phyloP scores from a whole-genome alignment of 2,113 vertebrate genomes.

The Calidris pugnax region DNA sequence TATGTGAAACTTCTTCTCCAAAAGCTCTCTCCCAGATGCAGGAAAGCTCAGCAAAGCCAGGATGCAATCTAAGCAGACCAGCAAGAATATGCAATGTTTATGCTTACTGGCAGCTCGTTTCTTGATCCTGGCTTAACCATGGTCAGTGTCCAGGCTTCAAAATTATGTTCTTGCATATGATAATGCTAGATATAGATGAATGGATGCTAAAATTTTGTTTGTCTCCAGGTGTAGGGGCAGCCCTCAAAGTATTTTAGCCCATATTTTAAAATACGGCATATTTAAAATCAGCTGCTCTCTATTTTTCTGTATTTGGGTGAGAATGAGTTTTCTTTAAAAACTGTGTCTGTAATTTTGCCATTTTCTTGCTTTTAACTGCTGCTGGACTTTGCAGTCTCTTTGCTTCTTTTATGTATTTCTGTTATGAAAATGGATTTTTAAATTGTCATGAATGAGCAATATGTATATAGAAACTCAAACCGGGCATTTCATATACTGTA shows the following conservation, averaged over 20 bases:
- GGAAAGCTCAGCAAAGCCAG: background rate
- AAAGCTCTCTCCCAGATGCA: background rate
- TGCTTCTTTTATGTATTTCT: background rate
- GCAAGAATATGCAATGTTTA: background rate
- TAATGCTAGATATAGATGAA: background rate
- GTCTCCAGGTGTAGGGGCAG: background rate
- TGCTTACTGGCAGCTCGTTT: background rate
- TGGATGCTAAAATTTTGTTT: background rate
- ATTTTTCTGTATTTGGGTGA: background rate
- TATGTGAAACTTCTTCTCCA: background rate
- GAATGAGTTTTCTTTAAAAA: background rate
- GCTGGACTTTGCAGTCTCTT: background rate
- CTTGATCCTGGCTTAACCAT: background rate
- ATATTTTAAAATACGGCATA: background rate
- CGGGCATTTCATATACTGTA: background rate
- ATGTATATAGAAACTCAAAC: background rate
- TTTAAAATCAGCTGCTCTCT: background rate
- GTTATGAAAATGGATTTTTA: background rate
- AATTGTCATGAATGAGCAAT: background rate
- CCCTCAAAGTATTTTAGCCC: background rate
- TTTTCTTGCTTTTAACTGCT: background rate
- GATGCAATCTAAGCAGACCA: background rate
- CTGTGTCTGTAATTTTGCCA: background rate
- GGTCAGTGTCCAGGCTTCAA: background rate
- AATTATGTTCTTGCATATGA: background rate